Evolutionary conservation across 1,140 invertebrate species (phyloP).

Genomic region (Thaumatotibia leucotreta): DNA sequence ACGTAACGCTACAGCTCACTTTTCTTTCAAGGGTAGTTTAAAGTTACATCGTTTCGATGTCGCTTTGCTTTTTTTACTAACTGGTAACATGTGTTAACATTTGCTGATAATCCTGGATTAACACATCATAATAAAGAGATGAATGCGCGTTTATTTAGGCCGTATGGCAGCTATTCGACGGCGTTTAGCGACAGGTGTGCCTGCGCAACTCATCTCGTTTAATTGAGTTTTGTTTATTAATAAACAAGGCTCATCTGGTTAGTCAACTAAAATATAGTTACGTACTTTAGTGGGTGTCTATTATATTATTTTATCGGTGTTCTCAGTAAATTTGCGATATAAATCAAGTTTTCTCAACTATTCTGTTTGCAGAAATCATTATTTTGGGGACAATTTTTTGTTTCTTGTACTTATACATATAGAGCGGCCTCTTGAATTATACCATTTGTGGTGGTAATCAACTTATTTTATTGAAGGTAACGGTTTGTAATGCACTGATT

Average conservation of each 20-base stretch:
- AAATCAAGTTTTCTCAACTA: too few relatives aligned
- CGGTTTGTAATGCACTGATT: too few relatives aligned
- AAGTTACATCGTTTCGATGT: slow-evolving; percentile 32
- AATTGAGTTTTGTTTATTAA: slow-evolving; percentile 28
- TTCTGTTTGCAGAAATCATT: neutral
- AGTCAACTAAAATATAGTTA: neutral
- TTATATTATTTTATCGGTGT: neutral
- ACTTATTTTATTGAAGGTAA: too few relatives aligned
- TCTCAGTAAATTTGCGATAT: neutral
- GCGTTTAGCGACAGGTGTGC: slow-evolving; percentile 65
- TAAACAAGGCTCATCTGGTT: slow-evolving; percentile 1
- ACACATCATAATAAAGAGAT: slow-evolving; percentile 76
- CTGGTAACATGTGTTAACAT: slow-evolving; percentile 76
- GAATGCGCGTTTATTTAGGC: slow-evolving; percentile 69
- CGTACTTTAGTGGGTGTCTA: too few relatives aligned
- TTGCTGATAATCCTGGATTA: slow-evolving; percentile 75
- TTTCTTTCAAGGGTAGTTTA: slow-evolving; percentile 15
- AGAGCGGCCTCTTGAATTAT: too few relatives aligned
- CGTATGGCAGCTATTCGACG: slow-evolving; percentile 65
- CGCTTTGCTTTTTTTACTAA: slow-evolving; percentile 61
- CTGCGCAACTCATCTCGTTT: slow-evolving; percentile 54
- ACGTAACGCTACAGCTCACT: slow-evolving; percentile 25
- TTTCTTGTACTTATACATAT: too few relatives aligned
- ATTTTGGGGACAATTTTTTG: too few relatives aligned
- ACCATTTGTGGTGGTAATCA: too few relatives aligned